A percentile compares a stretch with the other conserved stretches of the same genome.
phyloP scores from a whole-genome alignment of 2,797 vertebrate species.

The Lateolabrax maculatus region DNA sequence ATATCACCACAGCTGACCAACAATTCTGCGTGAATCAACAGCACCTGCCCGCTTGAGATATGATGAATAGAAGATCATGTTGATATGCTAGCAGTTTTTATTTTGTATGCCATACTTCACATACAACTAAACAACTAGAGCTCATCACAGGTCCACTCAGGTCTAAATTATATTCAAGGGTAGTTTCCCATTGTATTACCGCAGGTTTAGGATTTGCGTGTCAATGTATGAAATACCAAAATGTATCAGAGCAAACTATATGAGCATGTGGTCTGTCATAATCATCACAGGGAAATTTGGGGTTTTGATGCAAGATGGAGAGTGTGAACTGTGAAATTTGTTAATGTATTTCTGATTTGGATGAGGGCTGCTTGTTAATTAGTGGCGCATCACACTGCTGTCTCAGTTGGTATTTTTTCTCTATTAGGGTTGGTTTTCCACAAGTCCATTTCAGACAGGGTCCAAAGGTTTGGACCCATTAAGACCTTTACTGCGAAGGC shows the following conservation, averaged over 20 bases:
- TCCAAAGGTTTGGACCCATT: not conserved
- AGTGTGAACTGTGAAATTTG: constrained; percentile 3
- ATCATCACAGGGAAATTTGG: not conserved
- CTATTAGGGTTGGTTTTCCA: not conserved
- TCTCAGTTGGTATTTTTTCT: constrained; percentile 1
- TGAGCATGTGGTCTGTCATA: not conserved
- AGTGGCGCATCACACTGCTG: not conserved
- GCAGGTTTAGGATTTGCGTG: not conserved
- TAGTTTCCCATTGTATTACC: not conserved
- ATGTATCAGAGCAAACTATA: not conserved
- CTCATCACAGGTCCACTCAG: not conserved
- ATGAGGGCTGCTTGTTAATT: not conserved
- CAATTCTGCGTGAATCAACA: constrained; percentile 62
- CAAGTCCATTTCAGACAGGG: not conserved
- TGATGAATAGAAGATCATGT: constrained; percentile 40
- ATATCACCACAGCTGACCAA: constrained; percentile 57
- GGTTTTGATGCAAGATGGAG: not conserved
- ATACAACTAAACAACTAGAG: not conserved
- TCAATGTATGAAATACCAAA: not conserved
- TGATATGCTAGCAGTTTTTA: constrained; percentile 21
- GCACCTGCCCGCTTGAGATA: constrained; percentile 30
- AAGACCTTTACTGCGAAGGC: not conserved
- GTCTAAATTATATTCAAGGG: not conserved
- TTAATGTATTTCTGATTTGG: not conserved
- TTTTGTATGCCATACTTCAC: not conserved